phyloP scores from a whole-genome alignment of 1,140 invertebrate species.

The Cephus cinctus region DNA sequence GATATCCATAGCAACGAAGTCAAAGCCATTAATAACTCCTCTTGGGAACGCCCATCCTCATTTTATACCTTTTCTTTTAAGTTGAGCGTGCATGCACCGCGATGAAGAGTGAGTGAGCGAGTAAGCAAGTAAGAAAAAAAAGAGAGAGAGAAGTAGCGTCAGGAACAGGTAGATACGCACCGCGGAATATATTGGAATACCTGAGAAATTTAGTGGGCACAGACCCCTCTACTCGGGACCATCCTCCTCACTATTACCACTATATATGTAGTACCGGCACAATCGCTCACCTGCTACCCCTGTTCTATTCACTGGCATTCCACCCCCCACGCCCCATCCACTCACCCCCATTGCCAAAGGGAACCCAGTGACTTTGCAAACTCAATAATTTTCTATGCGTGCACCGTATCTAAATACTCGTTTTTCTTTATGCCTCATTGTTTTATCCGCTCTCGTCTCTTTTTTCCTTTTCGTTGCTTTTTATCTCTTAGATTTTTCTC shows the following conservation, averaged over 20 bases:
- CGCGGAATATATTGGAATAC: slow-evolving; percentile 55
- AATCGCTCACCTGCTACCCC: too few relatives aligned
- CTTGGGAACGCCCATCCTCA: slow-evolving; percentile 53
- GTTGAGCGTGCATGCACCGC: slow-evolving; percentile 45
- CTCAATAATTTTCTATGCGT: too few relatives aligned
- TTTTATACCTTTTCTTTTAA: slow-evolving; percentile 58
- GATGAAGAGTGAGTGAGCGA: slow-evolving; percentile 13
- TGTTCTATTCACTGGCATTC: too few relatives aligned
- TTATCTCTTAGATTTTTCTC: too few relatives aligned
- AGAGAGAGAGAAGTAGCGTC: slow-evolving; percentile 18
- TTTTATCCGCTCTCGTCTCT: too few relatives aligned
- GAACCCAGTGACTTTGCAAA: slow-evolving; percentile 9
- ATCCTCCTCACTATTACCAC: slow-evolving; percentile 1
- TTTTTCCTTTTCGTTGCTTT: too few relatives aligned
- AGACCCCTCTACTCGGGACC: slow-evolving; percentile 1
- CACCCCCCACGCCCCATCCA: not conserved
- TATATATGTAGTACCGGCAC: too few relatives aligned
- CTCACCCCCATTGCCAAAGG: not conserved
- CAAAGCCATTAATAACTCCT: slow-evolving; percentile 58
- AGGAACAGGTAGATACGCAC: slow-evolving; percentile 53
- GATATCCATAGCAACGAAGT: slow-evolving; percentile 58
- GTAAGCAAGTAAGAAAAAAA: slow-evolving; percentile 6
- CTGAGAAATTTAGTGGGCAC: slow-evolving; percentile 53
- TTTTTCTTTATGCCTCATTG: too few relatives aligned
- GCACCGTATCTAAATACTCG: too few relatives aligned